Base-by-base conservation (phyloP, 2,888 invertebrate genomes). In the Galerucella calmariensis region DNA sequence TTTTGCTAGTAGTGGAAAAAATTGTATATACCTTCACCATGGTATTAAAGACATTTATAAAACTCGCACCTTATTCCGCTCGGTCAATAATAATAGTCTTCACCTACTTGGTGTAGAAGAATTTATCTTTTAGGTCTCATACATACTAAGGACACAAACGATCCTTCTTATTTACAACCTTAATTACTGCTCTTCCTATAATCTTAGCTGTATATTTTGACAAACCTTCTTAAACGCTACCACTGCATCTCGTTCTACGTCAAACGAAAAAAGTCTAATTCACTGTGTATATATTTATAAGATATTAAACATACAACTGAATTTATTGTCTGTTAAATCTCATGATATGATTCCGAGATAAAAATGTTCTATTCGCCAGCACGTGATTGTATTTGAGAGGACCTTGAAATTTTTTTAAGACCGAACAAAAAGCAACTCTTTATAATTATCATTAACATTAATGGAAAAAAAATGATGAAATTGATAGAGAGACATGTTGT, bases 241-340 rank as follows among this genome's bases (percentile, higher is more conserved):
- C 51, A 51, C 14, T 51, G n/a, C 2, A 51, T 6, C 14, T n/a
- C 6, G 6, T 51, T 51, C n/a, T 51, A 14, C n/a, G 8, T 51
- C n/a, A 14, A n/a, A 6, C 5, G 51, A 51, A 14, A 51, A 51
- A 5, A 35, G 1, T 51, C 51, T 51, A 6, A 14, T 8, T 51
- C 14, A 51, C 14, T 51, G 3, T 2, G 46, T 48, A 48, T 48
- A 48, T 48, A 12, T 48, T 12, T 48, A 4, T 48, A 14, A 12
- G 11, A 48, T 48, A 12, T 12, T 12, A 48, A 12, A 48, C n/a
- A n/a, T 51, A 51, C 51, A 51, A 14, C 51, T 14, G n/a, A 56
- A n/a, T 56, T 56, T 56, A 62, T n/a, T 62, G 62, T 41, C 63
- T 46, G 41, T 44, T 65, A 65, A 65, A 65, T 65, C 46, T 65